A percentile compares a stretch with the other conserved stretches of the same genome.
Conservation (phyloP, 2,797 vertebrate genomes). For the Chromobotia macracanthus region DNA sequence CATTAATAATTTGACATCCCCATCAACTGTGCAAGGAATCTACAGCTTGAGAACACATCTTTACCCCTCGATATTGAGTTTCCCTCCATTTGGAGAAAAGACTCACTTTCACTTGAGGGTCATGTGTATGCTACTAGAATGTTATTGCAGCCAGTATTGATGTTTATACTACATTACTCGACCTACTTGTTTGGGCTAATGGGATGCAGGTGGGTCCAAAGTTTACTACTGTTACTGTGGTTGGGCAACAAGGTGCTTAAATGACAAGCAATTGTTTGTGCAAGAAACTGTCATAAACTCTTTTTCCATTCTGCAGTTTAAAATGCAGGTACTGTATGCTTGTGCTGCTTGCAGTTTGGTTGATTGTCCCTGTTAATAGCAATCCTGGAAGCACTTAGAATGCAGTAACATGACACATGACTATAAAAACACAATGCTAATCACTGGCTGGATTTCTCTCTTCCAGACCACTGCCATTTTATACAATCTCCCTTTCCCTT, state of each 20-base stretch:
- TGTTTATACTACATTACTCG: conserved; percentile 60
- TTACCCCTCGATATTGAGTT: conserved; percentile 1
- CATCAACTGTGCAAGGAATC: conserved; percentile 55
- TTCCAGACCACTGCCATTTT: background rate
- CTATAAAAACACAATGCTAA: background rate
- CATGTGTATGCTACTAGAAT: background rate
- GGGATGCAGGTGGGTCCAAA: conserved; percentile 57
- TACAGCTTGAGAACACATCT: conserved; percentile 30
- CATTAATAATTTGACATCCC: conserved; percentile 50
- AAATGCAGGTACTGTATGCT: background rate
- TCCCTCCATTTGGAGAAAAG: background rate
- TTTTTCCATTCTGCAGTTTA: background rate
- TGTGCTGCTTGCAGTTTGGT: background rate
- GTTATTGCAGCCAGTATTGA: conserved; percentile 33
- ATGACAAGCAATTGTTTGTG: conserved; percentile 20
- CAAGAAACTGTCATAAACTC: background rate
- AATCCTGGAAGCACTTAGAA: conserved; percentile 5
- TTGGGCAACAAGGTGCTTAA: conserved; percentile 6
- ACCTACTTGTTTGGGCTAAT: conserved; percentile 67
- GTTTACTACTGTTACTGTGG: background rate
- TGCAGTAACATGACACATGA: background rate
- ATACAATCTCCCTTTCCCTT: background rate
- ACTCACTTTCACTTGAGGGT: background rate
- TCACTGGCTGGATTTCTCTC: background rate
- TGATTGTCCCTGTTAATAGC: background rate